Evolutionary conservation across 2,888 invertebrate genomes (phyloP), one percentile per base, ranked within the genome.

Genomic region (Piscicola geometra): DNA sequence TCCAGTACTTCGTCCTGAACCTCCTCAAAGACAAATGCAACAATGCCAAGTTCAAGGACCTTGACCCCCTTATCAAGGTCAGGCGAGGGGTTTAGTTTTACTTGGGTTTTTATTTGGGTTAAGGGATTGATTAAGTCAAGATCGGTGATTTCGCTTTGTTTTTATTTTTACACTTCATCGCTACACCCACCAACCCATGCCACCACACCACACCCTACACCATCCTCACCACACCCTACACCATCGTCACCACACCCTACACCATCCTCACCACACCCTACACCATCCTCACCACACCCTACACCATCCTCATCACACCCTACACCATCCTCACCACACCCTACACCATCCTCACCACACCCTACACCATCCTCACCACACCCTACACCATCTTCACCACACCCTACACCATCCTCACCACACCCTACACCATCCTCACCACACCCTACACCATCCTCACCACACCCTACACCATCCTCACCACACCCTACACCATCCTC

Each of bases 1-100:
- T 95, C 76, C 86, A 90, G 30, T 90, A 90, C 74, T 90, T 97
- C 78, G 92, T 92, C 75, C 89, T 91, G 75, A 90, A 91, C 0
- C 88, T 95, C 12, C 89, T 94, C 81, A 87, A 88, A 67, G 85
- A 86, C 71, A 80, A 85, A 67, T 60, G 41, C 35, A 83, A 80
- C 35, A 84, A 84, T 69, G 64, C 80, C 12, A 82, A 84, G 76
- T 85, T 85, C 78, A 79, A 78, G 41, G 84, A 84, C 1, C 81
- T 86, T 78, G 87, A 86, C 60, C 78, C 80, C 25, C 77, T 81
- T 9, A 78, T 84, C 69, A 86, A 84, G 82, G 84, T 84, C 76
- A 47, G 64, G 52, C 32, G 1, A n/a, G 32, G 52, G 3, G 50
- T 15, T 47, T 47, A 47, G 50, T 47, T 47, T 47, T 9, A 47